Conservation (phyloP, 2,888 invertebrate genomes). For the Alentia gelatinosa region DNA sequence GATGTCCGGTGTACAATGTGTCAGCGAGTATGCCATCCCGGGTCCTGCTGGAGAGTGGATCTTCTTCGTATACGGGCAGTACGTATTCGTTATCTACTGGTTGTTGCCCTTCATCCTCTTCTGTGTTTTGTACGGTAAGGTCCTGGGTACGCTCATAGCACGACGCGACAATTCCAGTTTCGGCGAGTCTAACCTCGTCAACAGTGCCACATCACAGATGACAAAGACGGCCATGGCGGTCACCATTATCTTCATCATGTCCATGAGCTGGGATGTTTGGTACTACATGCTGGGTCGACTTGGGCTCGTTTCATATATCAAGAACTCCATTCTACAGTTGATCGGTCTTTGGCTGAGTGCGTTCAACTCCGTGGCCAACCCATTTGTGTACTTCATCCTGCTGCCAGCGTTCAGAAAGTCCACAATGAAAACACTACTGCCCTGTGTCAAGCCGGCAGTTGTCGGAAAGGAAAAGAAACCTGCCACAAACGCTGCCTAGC, state of each 20-base stretch:
- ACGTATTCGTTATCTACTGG: neutral
- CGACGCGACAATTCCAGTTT: conserved; percentile 8
- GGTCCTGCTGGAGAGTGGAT: neutral
- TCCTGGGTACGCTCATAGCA: neutral
- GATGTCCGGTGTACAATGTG: neutral
- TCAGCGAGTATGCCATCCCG: conserved; percentile 7
- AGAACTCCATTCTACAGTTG: conserved; percentile 16
- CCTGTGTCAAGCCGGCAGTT: neutral
- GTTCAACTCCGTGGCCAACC: conserved; percentile 44
- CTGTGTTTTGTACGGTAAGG: neutral
- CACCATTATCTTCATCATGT: conserved; percentile 46
- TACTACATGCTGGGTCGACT: conserved; percentile 51
- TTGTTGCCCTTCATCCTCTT: conserved; percentile 15
- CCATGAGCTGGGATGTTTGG: conserved; percentile 46
- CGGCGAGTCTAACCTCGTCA: conserved; percentile 4
- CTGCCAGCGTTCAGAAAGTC: conserved; percentile 42
- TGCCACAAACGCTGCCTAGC: no score
- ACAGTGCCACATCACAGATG: conserved; percentile 46
- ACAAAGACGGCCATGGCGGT: conserved; percentile 46
- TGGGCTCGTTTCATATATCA: conserved; percentile 32
- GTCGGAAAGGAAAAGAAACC: no score
- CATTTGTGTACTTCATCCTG: conserved; percentile 50
- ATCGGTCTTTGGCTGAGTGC: conserved; percentile 27
- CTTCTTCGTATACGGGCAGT: conserved; percentile 23
- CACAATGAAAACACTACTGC: neutral